Base-by-base conservation (phyloP, 2,797 vertebrate species). In the Pseudochromis fuscus region DNA sequence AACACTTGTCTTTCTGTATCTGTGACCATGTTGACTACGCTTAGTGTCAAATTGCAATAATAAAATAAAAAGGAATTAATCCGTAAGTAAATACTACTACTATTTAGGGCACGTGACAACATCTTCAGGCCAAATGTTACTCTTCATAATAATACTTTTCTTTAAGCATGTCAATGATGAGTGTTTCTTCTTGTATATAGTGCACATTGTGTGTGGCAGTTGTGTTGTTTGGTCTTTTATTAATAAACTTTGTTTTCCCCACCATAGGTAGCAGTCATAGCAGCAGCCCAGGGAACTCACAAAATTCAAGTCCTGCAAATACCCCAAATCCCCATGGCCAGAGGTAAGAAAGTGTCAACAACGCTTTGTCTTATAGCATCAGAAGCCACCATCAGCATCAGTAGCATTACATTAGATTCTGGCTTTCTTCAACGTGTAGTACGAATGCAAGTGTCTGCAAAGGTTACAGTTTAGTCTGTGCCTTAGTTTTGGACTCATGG, bases 261-360 rank as follows among this genome's bases (percentile, higher is more conserved):
- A 18, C 79, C 10, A 70, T 68, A 95, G 95, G 94, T 9, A 95
- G 94, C 86, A 95, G 86, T 81, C 94, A 95, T 58, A 38, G 81
- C 70, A 93, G 62, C 78, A 93, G 90, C 85, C 85, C 92, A 35
- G 91, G 87, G 27, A 91, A 91, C 66, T 87, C 86, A 0, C 92
- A 93, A 65, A 94, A 88, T 71, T 77, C 88, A 49, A 94, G 84
- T 84, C 89, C 93, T 31, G 84, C 78, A 51, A 93, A 82, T 69
- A 93, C 88, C 19, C 93, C 91, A 12, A 90, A 89, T 85, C 92
- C 90, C 2, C 92, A 93, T 4, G 91, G 93, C 2, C 88, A 89
- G 59, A 92, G 93, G 94, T 95, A 92, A 84, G 69, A 70, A 5
- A 23, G 9, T 55, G 31, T 30, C 16, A n/a, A 24, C 4, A n/a